A percentile compares a stretch with the other conserved stretches of the same genome.
Conservation (phyloP, 2,888 invertebrate species). For the Hanleya hanleyi region DNA sequence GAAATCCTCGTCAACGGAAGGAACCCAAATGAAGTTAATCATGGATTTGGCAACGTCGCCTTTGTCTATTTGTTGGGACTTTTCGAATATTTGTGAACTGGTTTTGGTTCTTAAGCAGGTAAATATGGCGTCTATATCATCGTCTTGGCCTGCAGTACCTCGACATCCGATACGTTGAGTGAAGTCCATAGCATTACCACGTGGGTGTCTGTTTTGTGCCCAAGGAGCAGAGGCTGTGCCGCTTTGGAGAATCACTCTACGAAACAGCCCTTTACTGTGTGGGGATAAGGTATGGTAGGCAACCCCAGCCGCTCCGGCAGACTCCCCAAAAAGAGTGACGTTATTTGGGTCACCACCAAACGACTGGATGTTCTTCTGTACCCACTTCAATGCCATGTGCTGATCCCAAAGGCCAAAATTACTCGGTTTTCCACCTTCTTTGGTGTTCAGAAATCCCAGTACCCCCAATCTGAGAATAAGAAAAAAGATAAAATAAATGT, state of each 20-base stretch:
- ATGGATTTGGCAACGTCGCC: not conserved
- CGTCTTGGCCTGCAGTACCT: not conserved
- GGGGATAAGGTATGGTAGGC: constrained; percentile 44
- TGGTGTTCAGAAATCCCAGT: constrained; percentile 54
- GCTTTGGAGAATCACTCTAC: constrained; percentile 48
- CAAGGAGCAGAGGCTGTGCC: constrained; percentile 33
- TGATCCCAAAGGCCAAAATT: constrained; percentile 60
- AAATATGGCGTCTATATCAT: not conserved
- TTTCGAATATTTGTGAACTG: not conserved
- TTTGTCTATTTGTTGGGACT: not conserved
- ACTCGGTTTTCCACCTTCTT: constrained; percentile 44
- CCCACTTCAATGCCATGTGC: constrained; percentile 49
- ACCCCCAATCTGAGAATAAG: constrained; percentile 34
- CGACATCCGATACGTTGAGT: not conserved
- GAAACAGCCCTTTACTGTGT: constrained; percentile 46
- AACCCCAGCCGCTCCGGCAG: constrained; percentile 49
- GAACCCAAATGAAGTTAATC: not conserved
- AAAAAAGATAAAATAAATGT: too few relatives aligned
- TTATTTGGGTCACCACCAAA: constrained; percentile 47
- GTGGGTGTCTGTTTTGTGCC: not conserved
- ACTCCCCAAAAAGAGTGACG: constrained; percentile 54
- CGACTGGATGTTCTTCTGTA: constrained; percentile 45
- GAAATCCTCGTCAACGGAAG: not conserved
- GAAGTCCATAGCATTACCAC: not conserved
- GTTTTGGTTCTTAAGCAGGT: not conserved